Percentiles rank a stretch among this genome's conserved stretches.
These are phyloP conservation scores for Crocidura indochinensis DNA, from an alignment of 2,797 vertebrate genomes.

Conservation along the genomic window DNA sequence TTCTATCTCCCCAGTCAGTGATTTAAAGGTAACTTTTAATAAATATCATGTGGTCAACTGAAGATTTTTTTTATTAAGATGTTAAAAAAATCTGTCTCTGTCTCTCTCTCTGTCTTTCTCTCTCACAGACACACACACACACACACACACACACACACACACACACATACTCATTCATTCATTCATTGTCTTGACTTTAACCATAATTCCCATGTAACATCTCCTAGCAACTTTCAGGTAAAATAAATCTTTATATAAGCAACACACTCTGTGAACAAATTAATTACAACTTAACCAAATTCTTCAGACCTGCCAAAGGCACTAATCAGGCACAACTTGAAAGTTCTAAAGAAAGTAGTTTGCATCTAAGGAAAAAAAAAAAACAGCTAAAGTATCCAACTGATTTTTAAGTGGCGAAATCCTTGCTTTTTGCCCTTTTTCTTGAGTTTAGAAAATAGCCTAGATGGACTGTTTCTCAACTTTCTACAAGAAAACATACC, in stretches of 20 bases:
- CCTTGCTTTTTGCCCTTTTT: conserved; percentile 54
- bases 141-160: background rate
- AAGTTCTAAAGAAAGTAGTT: conserved; percentile 71
- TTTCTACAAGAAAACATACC: conserved; percentile 78
- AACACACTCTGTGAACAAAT: conserved; percentile 62
- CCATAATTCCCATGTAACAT: background rate
- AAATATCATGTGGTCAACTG: background rate
- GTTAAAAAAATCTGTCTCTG: background rate
- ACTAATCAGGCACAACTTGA: conserved; percentile 27
- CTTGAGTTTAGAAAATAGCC: conserved; percentile 81
- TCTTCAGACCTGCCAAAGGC: conserved; percentile 75
- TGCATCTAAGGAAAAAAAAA: conserved; percentile 43
- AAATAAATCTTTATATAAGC: conserved; percentile 40
- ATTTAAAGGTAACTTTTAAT: conserved; percentile 34
- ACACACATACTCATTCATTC: background rate
- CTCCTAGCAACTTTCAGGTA: conserved; percentile 50
- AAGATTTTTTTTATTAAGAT: background rate
- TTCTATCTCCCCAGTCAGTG: background rate
- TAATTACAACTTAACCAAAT: conserved; percentile 69
- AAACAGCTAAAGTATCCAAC: conserved; percentile 47
- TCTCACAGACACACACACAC: background rate
- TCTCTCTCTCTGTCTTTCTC: too few relatives aligned
- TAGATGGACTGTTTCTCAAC: conserved; percentile 80
- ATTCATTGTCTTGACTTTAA: conserved; percentile 11
- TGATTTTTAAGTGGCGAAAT: conserved; percentile 76